phyloP scores from a whole-genome alignment of 2,797 vertebrate species.

The Macropodus opercularis region DNA sequence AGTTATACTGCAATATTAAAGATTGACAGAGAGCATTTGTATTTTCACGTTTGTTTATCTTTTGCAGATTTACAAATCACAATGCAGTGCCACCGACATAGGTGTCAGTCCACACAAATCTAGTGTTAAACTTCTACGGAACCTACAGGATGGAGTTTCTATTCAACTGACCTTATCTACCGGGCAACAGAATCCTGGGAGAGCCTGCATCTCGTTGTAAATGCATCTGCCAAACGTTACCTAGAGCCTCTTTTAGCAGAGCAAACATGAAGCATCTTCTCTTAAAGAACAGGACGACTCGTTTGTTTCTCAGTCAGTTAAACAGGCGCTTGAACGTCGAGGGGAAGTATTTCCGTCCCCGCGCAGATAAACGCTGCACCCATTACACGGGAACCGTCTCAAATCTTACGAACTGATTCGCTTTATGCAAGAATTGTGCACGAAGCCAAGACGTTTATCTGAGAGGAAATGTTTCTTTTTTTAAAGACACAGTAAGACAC shows the following conservation, averaged over 20 bases:
- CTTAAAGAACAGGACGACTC: constrained; percentile 18
- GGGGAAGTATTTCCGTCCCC: constrained; percentile 14
- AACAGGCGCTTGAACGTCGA: constrained; percentile 14
- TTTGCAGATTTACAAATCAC: constrained; percentile 52
- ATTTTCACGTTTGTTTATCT: constrained; percentile 48
- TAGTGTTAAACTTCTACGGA: constrained; percentile 38
- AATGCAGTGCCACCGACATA: constrained; percentile 11
- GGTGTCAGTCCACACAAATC: constrained; percentile 27
- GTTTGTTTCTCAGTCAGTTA: constrained; percentile 10
- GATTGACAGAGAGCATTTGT: constrained; percentile 56
- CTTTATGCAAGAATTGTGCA: too few relatives aligned
- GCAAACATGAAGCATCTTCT: constrained; percentile 22
- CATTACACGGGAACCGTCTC: constrained; percentile 18
- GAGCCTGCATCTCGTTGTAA: constrained; percentile 27
- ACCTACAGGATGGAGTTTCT: constrained; percentile 51
- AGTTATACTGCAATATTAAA: constrained; percentile 37
- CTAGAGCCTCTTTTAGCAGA: constrained; percentile 26
- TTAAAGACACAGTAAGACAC: constrained; percentile 6
- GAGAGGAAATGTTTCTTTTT: constrained; percentile 8
- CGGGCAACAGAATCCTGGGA: constrained; percentile 51
- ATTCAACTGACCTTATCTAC: constrained; percentile 43
- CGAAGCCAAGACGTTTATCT: too few relatives aligned
- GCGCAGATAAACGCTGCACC: constrained; percentile 14
- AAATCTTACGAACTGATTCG: constrained; percentile 29
- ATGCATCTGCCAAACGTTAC: constrained; percentile 50